A percentile compares a stretch with the other conserved stretches of the same genome.
Conservation (phyloP, 2,888 invertebrate genomes). For the Drosophila anceps region DNA sequence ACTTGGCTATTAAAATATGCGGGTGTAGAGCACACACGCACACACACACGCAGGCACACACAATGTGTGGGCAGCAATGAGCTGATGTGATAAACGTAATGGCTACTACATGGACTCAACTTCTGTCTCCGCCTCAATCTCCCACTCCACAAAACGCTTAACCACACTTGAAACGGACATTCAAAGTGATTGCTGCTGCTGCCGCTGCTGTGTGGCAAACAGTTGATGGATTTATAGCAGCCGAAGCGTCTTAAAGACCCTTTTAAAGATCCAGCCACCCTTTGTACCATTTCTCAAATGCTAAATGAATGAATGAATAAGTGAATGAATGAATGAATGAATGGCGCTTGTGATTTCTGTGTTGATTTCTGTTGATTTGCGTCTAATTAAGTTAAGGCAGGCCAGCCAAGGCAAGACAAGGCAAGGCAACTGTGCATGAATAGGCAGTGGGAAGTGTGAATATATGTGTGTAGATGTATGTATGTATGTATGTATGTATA, state of each 20-base stretch:
- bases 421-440: not conserved
- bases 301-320: constrained; percentile 47
- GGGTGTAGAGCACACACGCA: constrained; percentile 34
- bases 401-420: not conserved
- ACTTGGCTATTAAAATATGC: constrained; percentile 81
- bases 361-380: constrained; percentile 60
- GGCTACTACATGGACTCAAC: constrained; percentile 34
- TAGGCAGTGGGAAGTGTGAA: not conserved
- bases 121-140: not conserved
- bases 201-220: constrained; percentile 33
- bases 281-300: constrained; percentile 9
- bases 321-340: constrained; percentile 47
- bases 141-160: not conserved
- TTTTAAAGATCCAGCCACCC: constrained; percentile 16
- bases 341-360: constrained; percentile 66
- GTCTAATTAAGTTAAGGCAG: constrained; percentile 71
- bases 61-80: constrained; percentile 38
- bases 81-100: constrained; percentile 68
- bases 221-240: constrained; percentile 58
- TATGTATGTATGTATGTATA: not conserved
- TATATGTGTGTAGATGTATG: not conserved
- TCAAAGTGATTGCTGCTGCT: constrained; percentile 66
- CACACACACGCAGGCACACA: constrained; percentile 18
- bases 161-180: constrained; percentile 35
- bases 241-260: constrained; percentile 32